Percentiles rank a stretch among this genome's conserved stretches.
Conservation (phyloP, 2,888 invertebrate species). For the Melinaea marsaeus region DNA sequence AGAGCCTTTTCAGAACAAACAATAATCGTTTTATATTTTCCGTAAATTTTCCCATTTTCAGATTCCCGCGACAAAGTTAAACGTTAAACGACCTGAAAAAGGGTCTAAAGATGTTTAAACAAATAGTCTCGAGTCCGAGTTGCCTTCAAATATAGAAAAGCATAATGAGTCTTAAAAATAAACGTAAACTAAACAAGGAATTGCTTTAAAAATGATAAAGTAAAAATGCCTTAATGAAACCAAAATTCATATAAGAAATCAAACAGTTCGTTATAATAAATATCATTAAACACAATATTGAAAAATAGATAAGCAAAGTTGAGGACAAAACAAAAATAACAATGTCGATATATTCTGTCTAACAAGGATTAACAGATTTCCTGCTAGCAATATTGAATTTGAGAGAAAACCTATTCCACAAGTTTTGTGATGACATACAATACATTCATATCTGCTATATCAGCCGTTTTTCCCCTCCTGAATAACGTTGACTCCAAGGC, state of each 20-base stretch:
- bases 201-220: too few relatives aligned
- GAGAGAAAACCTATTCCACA: constrained; percentile 31
- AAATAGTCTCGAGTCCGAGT: constrained; percentile 15
- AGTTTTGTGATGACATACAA: constrained; percentile 36
- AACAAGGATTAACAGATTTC: constrained; percentile 2
- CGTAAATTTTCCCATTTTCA: constrained; percentile 32
- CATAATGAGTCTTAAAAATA: background rate
- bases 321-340: background rate
- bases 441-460: constrained; percentile 36
- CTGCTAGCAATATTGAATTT: constrained; percentile 29
- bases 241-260: too few relatives aligned
- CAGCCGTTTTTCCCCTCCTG: constrained; percentile 36
- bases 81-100: constrained; percentile 27
- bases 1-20: constrained; percentile 24
- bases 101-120: constrained; percentile 15
- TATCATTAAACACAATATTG: too few relatives aligned
- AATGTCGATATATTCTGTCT: background rate
- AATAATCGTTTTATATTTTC: constrained; percentile 29
- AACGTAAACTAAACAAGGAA: background rate
- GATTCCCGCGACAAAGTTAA: constrained; percentile 31
- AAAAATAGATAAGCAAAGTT: too few relatives aligned
- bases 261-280: too few relatives aligned
- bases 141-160: constrained; percentile 23
- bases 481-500: constrained; percentile 51
- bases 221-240: too few relatives aligned